Evolutionary conservation across 2,113 vertebrate genomes (phyloP).

Genomic region (Elaphurus davidianus): DNA sequence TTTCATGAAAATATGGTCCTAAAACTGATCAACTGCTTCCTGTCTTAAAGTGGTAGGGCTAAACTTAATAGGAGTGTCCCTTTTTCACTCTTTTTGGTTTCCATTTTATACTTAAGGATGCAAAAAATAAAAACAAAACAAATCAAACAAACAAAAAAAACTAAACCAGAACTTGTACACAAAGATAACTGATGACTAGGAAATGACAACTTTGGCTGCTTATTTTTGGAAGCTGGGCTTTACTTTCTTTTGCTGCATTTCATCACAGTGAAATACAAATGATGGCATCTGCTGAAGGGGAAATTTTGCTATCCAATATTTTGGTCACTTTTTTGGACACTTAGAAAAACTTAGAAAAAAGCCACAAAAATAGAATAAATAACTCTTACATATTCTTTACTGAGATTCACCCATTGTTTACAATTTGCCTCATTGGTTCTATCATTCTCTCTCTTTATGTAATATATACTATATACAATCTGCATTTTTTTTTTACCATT

Average conservation of each 20-base stretch:
- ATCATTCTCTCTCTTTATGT: not conserved
- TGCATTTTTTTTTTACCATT: not conserved
- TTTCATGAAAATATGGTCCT: slow-evolving; percentile 27
- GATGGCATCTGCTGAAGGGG: not conserved
- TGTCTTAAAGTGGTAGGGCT: not conserved
- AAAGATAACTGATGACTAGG: not conserved
- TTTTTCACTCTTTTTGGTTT: not conserved
- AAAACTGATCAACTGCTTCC: not conserved
- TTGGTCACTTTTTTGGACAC: not conserved
- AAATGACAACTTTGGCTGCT: not conserved
- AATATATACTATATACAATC: not conserved
- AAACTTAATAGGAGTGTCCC: not conserved
- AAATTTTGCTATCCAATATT: not conserved
- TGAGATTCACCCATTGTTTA: not conserved
- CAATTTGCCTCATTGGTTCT: not conserved
- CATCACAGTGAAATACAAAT: not conserved
- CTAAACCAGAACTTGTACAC: not conserved
- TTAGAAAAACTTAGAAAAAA: slow-evolving; percentile 10
- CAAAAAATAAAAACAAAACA: not conserved
- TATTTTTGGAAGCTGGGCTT: not conserved
- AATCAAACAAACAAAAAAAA: not conserved
- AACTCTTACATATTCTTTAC: not conserved
- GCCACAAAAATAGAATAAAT: not conserved
- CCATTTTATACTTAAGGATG: not conserved
- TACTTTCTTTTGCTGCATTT: not conserved